Evolutionary conservation across 2,797 vertebrate species (phyloP).

Genomic region (Cyclopterus lumpus): DNA sequence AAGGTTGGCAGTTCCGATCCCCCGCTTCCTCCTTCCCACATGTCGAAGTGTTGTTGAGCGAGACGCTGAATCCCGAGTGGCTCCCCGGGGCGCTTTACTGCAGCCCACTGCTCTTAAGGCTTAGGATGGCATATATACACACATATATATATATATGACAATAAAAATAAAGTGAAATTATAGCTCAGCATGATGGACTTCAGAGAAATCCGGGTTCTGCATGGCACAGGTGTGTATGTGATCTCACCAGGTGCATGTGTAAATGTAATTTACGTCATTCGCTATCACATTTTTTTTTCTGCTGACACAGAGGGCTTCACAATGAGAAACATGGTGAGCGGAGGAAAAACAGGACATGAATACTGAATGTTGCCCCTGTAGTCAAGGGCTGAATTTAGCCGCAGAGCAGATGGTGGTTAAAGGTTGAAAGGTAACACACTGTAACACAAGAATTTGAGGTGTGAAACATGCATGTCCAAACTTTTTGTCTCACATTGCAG

Average conservation of each 20-base stretch:
- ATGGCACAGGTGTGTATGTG: background rate
- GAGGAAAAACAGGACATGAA: constrained; percentile 31
- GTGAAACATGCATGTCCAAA: constrained; percentile 36
- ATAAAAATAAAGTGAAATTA: background rate
- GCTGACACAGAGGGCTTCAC: constrained; percentile 24
- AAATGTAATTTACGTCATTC: constrained; percentile 25
- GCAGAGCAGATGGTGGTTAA: constrained; percentile 46
- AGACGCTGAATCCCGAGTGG: background rate
- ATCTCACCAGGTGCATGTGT: constrained; percentile 28
- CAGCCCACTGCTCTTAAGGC: background rate
- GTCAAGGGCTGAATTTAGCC: constrained; percentile 35
- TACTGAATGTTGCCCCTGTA: constrained; percentile 46
- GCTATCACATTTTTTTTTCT: background rate
- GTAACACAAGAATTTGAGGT: constrained; percentile 49
- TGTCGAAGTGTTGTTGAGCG: background rate
- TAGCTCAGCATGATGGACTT: constrained; percentile 32
- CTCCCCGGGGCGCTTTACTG: background rate
- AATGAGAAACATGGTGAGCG: constrained; percentile 20
- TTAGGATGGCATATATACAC: background rate
- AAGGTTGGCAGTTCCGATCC: background rate
- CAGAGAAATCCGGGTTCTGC: background rate
- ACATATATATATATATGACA: background rate
- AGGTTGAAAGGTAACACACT: constrained; percentile 32
- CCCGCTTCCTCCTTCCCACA: background rate
- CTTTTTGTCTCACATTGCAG: constrained; percentile 21